Base-by-base conservation (phyloP, 2,888 invertebrate species). In the Athalia circularis region DNA sequence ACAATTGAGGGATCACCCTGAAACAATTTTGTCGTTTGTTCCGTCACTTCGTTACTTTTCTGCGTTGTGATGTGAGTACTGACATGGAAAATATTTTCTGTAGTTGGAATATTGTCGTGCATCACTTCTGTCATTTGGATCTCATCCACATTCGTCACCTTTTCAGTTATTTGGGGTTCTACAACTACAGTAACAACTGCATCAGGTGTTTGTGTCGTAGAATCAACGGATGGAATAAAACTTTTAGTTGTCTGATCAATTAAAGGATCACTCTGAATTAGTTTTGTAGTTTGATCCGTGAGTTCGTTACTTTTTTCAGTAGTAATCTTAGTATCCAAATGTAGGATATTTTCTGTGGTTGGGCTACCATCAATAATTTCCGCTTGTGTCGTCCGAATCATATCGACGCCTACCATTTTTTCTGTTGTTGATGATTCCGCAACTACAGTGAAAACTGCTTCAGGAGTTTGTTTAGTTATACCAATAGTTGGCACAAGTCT, bases 21-120 rank as follows among this genome's bases (percentile, higher is more conserved):
- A 47, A 62, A 61, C 13, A 52, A 48, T 57, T 77, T 47, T 15
- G 61, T 72, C 45, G 78, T 61, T 15, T 74, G 61, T 43, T 62
- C 74, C 29, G 57, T 57, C n/a, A 70, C 9, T n/a, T 8, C 0
- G 11, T 72, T 59, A 59, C 45, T 72, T 7, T 72, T 13, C 8
- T 45, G 59, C n/a, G 29, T 29, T 2, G 29, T 29, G 29, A 29
- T 29, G 2, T 29, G 29, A 29, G 29, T 29, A 29, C 29, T 29
- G 29, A 29, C 1, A 29, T 2, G 29, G 29, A 29, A 29, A 29
- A 72, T 11, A 13, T 57, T 45, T 8, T 59, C 47, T n/a, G 72
- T 72, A 5, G 65, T 67, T 59, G 72, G 52, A 74, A 77, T 80
- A n/a, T 48, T 77, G 59, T 67, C 59, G 45, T 80, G 50, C 65